Conservation (phyloP, 2,113 vertebrate genomes). For the Rhineura floridana region DNA sequence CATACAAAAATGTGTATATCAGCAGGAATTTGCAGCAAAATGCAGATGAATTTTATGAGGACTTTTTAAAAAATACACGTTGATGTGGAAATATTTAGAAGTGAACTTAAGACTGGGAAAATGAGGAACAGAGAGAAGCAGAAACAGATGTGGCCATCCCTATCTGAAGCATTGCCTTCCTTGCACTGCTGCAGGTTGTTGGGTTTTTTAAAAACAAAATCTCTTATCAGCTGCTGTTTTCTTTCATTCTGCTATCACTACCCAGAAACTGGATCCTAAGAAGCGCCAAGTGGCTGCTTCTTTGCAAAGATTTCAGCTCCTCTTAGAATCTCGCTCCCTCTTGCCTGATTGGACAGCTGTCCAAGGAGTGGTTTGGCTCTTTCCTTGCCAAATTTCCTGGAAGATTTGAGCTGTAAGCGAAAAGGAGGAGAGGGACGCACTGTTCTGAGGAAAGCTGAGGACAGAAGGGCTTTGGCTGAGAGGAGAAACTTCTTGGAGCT, state of each 20-base stretch:
- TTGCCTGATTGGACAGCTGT: constrained; percentile 21
- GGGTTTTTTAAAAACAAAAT: background rate
- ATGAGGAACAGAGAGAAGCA: no score
- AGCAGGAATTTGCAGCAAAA: no score
- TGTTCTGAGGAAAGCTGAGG: constrained; percentile 25
- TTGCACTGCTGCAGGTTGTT: constrained; percentile 21
- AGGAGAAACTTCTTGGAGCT: constrained; percentile 49
- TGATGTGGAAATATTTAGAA: no score
- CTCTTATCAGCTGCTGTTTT: constrained; percentile 14
- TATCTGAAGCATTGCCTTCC: constrained; percentile 26
- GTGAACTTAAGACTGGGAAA: no score
- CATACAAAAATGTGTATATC: no score
- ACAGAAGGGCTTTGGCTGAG: constrained; percentile 19
- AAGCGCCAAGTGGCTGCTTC: constrained; percentile 40
- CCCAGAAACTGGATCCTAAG: constrained; percentile 59
- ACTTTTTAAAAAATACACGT: no score
- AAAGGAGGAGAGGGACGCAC: constrained; percentile 26
- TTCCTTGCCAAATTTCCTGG: constrained; percentile 59
- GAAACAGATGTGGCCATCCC: no score
- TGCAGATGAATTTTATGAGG: no score
- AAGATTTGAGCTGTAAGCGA: constrained; percentile 52
- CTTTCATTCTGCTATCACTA: constrained; percentile 51
- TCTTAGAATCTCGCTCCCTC: constrained; percentile 36
- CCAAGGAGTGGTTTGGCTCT: constrained; percentile 45
- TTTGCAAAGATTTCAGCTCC: constrained; percentile 25